phyloP scores from a whole-genome alignment of 2,888 invertebrate genomes.

The Melanostoma scalare region DNA sequence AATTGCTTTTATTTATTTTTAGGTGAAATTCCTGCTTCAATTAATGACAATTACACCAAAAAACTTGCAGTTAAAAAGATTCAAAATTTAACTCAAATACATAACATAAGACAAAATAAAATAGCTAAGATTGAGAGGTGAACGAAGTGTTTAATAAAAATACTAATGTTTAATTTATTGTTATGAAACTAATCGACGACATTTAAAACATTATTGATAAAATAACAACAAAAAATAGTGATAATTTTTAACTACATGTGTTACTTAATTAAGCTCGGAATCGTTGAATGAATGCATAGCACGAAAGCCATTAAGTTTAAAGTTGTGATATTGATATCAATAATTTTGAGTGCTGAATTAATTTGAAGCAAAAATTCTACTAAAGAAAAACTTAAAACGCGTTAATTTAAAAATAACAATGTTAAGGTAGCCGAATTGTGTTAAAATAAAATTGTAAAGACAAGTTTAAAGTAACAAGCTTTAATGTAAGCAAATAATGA shows the following conservation, averaged over 20 bases:
- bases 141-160: conserved; percentile 30
- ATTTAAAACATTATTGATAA: not conserved
- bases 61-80: conserved; percentile 43
- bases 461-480: conserved; percentile 27
- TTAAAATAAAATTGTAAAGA: not conserved
- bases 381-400: conserved; percentile 10
- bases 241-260: conserved; percentile 9
- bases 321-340: conserved; percentile 65
- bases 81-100: conserved; percentile 28
- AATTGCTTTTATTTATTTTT: conserved; percentile 10
- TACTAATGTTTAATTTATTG: conserved; percentile 30
- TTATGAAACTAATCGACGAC: conserved; percentile 12
- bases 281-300: conserved; percentile 28
- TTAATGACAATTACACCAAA: conserved; percentile 51
- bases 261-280: conserved; percentile 25
- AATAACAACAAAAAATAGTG: conserved; percentile 21
- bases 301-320: conserved; percentile 42
- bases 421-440: conserved; percentile 3
- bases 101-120: not conserved
- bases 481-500: conserved; percentile 39
- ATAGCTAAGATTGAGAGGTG: conserved; percentile 18
- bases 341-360: conserved; percentile 63
- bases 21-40: conserved; percentile 38
- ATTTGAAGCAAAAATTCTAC: conserved; percentile 41
- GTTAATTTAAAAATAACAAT: conserved; percentile 1